These are phyloP conservation scores for Sinelater perroti DNA, from an alignment of 2,888 invertebrate species.

Conservation along the genomic window DNA sequence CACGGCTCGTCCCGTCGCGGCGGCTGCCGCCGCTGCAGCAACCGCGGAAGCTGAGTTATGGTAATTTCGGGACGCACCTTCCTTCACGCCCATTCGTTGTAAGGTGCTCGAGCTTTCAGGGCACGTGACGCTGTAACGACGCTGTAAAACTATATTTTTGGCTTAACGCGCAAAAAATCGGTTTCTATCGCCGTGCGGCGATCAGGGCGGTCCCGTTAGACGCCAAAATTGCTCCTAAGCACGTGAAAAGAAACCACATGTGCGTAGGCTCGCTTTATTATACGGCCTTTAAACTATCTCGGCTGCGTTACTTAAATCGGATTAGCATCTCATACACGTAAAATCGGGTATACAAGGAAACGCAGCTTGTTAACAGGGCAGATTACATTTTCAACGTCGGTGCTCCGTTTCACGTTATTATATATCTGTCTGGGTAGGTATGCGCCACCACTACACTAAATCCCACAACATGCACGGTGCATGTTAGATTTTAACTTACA, in stretches of 20 bases:
- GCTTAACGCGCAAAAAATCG: not conserved
- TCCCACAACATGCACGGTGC: conserved; percentile 14
- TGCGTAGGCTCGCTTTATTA: conserved; percentile 1
- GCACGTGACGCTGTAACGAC: not conserved
- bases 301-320: conserved; percentile 19
- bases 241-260: not conserved
- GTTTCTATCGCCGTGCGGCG: not conserved
- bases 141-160: not conserved
- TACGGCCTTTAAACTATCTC: conserved; percentile 2
- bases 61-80: conserved; percentile 13
- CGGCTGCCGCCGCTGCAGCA: conserved; percentile 20
- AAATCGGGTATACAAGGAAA: conserved; percentile 22
- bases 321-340: conserved; percentile 22
- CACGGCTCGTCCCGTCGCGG: conserved; percentile 13
- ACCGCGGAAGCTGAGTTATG: conserved; percentile 9
- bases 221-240: not conserved
- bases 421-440: conserved; percentile 17
- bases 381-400: conserved; percentile 17
- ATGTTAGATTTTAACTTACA: conserved; percentile 6
- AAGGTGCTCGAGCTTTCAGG: not conserved
- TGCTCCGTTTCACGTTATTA: conserved; percentile 18
- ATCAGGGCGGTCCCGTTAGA: not conserved
- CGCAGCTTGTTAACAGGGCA: conserved; percentile 21
- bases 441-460: conserved; percentile 17
- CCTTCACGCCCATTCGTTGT: conserved; percentile 16